These are phyloP conservation scores for Anabacerthia variegaticeps DNA, from an alignment of 2,797 vertebrate genomes.

Conservation along the genomic window DNA sequence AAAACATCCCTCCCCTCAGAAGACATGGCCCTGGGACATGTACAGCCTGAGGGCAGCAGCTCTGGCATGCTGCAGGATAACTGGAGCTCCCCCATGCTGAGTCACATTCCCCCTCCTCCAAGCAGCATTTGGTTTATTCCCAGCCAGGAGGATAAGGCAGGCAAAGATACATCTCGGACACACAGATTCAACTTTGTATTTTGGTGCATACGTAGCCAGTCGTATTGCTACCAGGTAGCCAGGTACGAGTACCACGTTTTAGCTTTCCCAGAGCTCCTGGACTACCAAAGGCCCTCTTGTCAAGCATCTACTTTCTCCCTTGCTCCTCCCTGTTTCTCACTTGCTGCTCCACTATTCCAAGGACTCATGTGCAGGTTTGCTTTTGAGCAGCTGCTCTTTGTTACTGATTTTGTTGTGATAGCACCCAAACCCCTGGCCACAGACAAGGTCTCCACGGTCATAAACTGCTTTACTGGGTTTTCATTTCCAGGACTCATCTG, in stretches of 20 bases:
- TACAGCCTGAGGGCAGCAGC: neutral
- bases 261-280: neutral
- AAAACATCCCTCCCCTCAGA: slow-evolving; percentile 13
- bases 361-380: accelerated
- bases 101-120: neutral
- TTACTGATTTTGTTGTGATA: neutral
- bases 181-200: neutral
- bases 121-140: neutral
- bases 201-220: neutral
- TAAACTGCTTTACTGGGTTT: neutral
- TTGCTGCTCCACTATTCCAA: neutral
- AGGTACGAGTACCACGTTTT: neutral
- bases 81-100: neutral
- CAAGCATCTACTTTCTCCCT: neutral
- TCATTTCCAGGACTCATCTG: neutral
- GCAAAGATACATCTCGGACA: neutral
- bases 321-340: neutral
- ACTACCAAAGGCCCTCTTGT: neutral
- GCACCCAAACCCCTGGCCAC: neutral
- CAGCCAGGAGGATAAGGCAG: neutral
- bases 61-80: neutral
- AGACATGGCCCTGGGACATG: neutral
- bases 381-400: neutral
- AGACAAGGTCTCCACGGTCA: neutral
- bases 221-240: neutral